A percentile compares a stretch with the other conserved stretches of the same genome.
These are phyloP conservation scores for Paelopatides confundens DNA, from an alignment of 53 echinoderm and acorn worm genomes.

Conservation along the genomic window DNA sequence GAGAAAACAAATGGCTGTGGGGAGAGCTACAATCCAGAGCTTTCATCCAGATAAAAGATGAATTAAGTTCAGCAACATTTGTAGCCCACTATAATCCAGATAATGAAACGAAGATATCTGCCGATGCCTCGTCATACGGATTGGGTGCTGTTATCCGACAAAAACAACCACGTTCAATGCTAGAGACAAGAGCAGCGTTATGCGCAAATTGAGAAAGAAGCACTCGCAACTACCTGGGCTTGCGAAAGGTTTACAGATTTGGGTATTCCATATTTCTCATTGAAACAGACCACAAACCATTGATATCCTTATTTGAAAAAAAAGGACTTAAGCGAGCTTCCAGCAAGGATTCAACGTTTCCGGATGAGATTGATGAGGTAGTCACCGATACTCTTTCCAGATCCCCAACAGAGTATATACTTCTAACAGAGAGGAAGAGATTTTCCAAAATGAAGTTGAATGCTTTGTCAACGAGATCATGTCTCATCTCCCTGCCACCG, in stretches of 20 bases:
- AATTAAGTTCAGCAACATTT: constrained; percentile 23
- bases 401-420: constrained; percentile 42
- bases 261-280: constrained; percentile 56
- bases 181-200: constrained; percentile 16
- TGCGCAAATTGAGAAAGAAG: constrained; percentile 74
- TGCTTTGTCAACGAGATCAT: constrained; percentile 25
- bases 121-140: constrained; percentile 62
- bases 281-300: constrained; percentile 73
- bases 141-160: constrained; percentile 58
- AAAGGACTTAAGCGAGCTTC: constrained; percentile 56
- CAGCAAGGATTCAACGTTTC: constrained; percentile 63
- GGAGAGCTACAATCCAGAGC: constrained; percentile 45
- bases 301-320: constrained; percentile 36
- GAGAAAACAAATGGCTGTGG: constrained; percentile 60
- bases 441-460: neutral
- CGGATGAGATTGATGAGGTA: constrained; percentile 64
- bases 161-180: constrained; percentile 56
- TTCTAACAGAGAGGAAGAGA: neutral
- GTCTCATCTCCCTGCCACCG: constrained; percentile 49
- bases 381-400: constrained; percentile 68
- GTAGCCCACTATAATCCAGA: constrained; percentile 56
- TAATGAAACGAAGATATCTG: constrained; percentile 56
- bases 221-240: constrained; percentile 56
- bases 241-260: constrained; percentile 58
- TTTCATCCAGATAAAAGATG: constrained; percentile 47